These are phyloP conservation scores for Thalassophryne amazonica DNA, from an alignment of 2,797 vertebrate genomes.

Conservation along the genomic window DNA sequence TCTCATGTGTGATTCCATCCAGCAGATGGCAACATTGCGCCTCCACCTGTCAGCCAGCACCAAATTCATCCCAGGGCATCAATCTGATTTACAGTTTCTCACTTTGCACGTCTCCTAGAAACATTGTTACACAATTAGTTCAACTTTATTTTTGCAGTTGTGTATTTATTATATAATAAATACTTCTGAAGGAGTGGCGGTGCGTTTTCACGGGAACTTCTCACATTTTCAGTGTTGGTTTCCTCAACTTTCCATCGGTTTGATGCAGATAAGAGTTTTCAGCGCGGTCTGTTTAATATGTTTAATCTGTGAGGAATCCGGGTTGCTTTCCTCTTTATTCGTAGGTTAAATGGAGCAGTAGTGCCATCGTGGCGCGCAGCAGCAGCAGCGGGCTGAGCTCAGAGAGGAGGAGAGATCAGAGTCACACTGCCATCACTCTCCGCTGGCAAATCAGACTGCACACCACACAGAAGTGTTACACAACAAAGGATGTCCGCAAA, in stretches of 20 bases:
- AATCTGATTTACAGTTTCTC: too few relatives aligned
- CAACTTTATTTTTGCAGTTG: too few relatives aligned
- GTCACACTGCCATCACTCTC: conserved; percentile 43
- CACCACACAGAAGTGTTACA: conserved; percentile 16
- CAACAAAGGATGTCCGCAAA: conserved; percentile 3
- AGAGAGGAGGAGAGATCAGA: conserved; percentile 57
- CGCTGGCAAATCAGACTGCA: conserved; percentile 18
- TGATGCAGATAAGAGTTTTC: too few relatives aligned
- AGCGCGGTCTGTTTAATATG: too few relatives aligned
- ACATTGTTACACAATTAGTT: too few relatives aligned
- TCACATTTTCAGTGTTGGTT: too few relatives aligned
- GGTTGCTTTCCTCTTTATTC: conserved; percentile 1
- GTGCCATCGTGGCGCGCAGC: conserved; percentile 51
- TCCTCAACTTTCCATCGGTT: neutral
- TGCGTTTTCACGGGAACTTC: too few relatives aligned
- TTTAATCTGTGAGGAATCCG: neutral
- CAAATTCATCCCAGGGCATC: conserved; percentile 46
- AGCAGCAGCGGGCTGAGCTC: conserved; percentile 49
- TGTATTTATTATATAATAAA: too few relatives aligned
- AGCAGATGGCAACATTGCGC: conserved; percentile 75
- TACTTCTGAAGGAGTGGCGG: too few relatives aligned
- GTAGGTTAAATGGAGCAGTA: conserved; percentile 40
- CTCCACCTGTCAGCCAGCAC: conserved; percentile 32
- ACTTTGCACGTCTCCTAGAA: too few relatives aligned
- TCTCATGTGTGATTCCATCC: conserved; percentile 27